Conservation (phyloP, 2,797 vertebrate species). For the Octomys mimax region DNA sequence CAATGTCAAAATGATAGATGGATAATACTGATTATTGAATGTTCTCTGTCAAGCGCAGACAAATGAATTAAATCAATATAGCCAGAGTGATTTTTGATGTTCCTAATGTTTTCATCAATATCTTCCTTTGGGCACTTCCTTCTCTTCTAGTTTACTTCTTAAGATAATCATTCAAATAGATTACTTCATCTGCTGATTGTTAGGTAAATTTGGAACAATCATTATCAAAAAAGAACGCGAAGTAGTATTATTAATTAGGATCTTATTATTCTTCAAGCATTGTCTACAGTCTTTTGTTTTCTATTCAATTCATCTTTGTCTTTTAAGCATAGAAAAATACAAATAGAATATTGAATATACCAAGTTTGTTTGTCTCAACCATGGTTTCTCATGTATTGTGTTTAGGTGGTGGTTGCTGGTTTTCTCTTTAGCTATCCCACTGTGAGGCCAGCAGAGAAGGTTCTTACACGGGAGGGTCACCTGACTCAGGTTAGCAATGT, state of each 20-base stretch:
- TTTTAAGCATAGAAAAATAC: conserved; percentile 32
- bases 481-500: too few species aligned
- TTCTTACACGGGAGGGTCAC: too few species aligned
- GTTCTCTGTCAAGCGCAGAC: conserved; percentile 69
- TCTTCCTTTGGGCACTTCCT: conserved; percentile 64
- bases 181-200: conserved; percentile 12
- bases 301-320: not conserved
- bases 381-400: not conserved
- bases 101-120: conserved; percentile 75
- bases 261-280: conserved; percentile 40
- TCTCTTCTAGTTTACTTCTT: conserved; percentile 51
- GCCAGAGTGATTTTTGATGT: conserved; percentile 58
- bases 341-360: not conserved
- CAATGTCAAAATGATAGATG: conserved; percentile 79
- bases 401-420: too few species aligned
- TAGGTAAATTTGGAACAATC: conserved; percentile 49
- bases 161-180: conserved; percentile 65
- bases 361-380: not conserved
- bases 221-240: conserved; percentile 50
- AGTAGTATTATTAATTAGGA: conserved; percentile 39
- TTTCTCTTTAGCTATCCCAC: too few species aligned
- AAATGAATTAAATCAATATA: conserved; percentile 68
- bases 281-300: not conserved
- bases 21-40: conserved; percentile 73
- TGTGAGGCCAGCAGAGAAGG: too few species aligned